Percentiles rank a stretch among this genome's conserved stretches.
phyloP scores from a whole-genome alignment of 1,140 invertebrate genomes.

The Coboldia fuscipes region DNA sequence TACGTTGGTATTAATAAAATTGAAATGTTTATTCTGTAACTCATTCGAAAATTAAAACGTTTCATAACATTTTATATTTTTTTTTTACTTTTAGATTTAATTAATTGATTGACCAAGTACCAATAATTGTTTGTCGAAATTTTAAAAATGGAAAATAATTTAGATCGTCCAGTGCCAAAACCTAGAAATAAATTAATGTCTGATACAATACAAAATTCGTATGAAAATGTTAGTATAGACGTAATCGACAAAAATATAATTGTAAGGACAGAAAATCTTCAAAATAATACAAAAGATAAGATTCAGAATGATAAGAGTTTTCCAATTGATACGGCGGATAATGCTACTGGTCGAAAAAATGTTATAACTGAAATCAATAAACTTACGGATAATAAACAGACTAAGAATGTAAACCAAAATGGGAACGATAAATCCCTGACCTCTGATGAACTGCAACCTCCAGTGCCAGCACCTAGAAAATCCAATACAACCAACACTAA shows the following conservation, averaged over 20 bases:
- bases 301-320: slow-evolving; percentile 7
- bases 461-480: slow-evolving; percentile 10
- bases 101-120: no score
- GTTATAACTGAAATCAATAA: slow-evolving; percentile 9
- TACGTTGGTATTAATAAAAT: no score
- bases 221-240: slow-evolving; percentile 15
- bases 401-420: slow-evolving; percentile 8
- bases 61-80: no score
- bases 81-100: no score
- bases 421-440: slow-evolving; percentile 2
- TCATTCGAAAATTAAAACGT: no score
- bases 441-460: no score
- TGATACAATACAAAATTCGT: slow-evolving; percentile 11
- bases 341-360: slow-evolving; percentile 7
- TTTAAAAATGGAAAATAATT: no score
- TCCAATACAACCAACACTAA: slow-evolving; percentile 8
- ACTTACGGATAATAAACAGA: background rate
- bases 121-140: no score
- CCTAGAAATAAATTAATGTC: slow-evolving; percentile 16
- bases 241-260: slow-evolving; percentile 12
- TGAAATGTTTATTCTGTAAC: no score
- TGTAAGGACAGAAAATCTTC: slow-evolving; percentile 12
- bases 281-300: slow-evolving; percentile 7
- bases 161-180: slow-evolving; percentile 17
- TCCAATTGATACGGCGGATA: background rate